Evolutionary conservation across 2,888 invertebrate genomes (phyloP), one percentile per base, ranked within the genome.

Genomic region (Hydropsyche betteni): DNA sequence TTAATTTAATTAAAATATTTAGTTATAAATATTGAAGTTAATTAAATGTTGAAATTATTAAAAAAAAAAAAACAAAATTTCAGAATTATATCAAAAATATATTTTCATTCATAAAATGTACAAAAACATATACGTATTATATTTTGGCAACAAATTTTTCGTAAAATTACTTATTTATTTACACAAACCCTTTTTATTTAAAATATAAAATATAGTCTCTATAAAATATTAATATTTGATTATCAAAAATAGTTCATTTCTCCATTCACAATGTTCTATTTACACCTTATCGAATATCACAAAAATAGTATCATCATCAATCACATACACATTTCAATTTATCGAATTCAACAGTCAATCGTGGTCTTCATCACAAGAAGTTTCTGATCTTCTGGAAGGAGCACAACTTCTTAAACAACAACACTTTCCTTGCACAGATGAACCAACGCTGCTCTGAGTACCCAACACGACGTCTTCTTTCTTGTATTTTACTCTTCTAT

Each of bases 401-500:
- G 83, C 82, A 76, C 88, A 88, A 0, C 87, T 86, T 51, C 88
- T 82, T 76, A 88, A 81, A 76, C 89, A 89, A 80, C 87, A 88
- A 80, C 89, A 89, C 80, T 87, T 88, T 14, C 77, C 68, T 34
- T 78, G 76, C 4, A 44, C 10, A 44, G 44, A 8, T 14, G 79
- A 44, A 38, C 58, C 51, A 52, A 44, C 70, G 58, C 73, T 16
- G 33, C 68, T 76, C 53, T 61, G 72, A 71, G n/a, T 4, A 7
- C 53, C 74, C 80, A 75, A 34, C 0, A 92, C 92, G 6, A 90
- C 85, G 81, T 93, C 93, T 80, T 96, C 96, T 82, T 97, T 97
- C 89, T 97, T 97, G 85, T 95, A 90, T 84, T 97, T 97, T 0
- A 97, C 97, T 2, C 97, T 89, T 5, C 97, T 90, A 84, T 97